These are phyloP conservation scores for Poeciliopsis turneri DNA, from an alignment of 2,797 vertebrate genomes.

Conservation along the genomic window DNA sequence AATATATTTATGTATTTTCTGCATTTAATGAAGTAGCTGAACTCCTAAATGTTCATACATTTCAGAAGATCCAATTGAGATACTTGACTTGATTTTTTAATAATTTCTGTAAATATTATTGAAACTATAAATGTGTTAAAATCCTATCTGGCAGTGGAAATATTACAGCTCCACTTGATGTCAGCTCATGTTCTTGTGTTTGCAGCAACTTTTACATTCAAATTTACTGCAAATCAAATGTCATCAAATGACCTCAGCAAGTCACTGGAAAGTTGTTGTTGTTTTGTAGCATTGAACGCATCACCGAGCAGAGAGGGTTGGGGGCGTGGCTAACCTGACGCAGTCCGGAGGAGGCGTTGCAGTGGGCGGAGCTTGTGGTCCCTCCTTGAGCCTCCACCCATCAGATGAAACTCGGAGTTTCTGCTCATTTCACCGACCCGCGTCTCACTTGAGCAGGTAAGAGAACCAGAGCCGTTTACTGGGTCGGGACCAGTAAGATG, in stretches of 20 bases:
- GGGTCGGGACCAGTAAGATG: background rate
- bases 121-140: background rate
- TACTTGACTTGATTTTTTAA: background rate
- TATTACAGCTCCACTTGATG: background rate
- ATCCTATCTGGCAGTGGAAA: background rate
- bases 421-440: background rate
- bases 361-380: background rate
- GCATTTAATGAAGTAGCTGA: background rate
- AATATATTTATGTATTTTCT: background rate
- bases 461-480: slow-evolving; percentile 8
- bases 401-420: background rate
- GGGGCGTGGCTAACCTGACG: slow-evolving; percentile 20
- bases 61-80: background rate
- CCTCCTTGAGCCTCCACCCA: slow-evolving; percentile 35
- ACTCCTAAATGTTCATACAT: background rate
- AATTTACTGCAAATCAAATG: background rate
- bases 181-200: background rate
- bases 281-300: slow-evolving; percentile 12
- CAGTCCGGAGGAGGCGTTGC: background rate
- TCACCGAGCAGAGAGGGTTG: accelerated
- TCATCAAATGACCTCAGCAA: background rate
- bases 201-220: background rate
- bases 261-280: background rate
- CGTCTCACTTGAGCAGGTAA: slow-evolving; percentile 51
- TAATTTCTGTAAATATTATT: background rate